Evolutionary conservation across 2,888 invertebrate species (phyloP).

Genomic region (Diploptera punctata): DNA sequence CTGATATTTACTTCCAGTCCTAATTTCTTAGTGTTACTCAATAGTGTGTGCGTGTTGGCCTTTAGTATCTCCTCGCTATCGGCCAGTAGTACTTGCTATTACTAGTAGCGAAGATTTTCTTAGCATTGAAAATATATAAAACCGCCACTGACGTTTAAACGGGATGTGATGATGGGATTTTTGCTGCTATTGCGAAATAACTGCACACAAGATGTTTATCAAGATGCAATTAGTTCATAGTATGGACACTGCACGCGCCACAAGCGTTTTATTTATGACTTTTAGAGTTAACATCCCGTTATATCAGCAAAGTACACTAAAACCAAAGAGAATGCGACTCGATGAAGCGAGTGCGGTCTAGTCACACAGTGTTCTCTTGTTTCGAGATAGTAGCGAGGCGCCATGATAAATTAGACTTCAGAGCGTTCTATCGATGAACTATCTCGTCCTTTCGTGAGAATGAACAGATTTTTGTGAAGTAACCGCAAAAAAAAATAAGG

Average conservation of each 20-base stretch:
- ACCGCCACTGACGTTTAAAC: not conserved
- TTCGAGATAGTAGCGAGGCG: not conserved
- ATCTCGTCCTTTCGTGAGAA: not conserved
- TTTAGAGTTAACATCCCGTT: not conserved
- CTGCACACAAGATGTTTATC: conserved; percentile 15
- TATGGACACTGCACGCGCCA: not conserved
- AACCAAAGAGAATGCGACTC: not conserved
- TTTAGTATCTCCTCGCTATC: no score
- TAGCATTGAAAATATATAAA: no score
- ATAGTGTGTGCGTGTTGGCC: no score
- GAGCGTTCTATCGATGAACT: not conserved
- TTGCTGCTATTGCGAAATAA: conserved; percentile 1
- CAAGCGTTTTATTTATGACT: conserved; percentile 2
- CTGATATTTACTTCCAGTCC: no score
- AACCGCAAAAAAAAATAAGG: not conserved
- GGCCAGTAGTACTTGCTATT: no score
- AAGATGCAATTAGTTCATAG: conserved; percentile 13
- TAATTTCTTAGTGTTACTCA: no score
- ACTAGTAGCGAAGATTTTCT: no score
- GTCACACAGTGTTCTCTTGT: not conserved
- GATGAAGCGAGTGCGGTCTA: not conserved
- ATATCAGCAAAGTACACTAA: not conserved
- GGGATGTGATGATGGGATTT: not conserved
- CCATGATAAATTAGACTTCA: not conserved
- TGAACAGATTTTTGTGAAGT: conserved; percentile 7